A percentile compares a stretch with the other conserved stretches of the same genome.
phyloP scores from a whole-genome alignment of 1,140 invertebrate genomes.

The Euwallacea similis region DNA sequence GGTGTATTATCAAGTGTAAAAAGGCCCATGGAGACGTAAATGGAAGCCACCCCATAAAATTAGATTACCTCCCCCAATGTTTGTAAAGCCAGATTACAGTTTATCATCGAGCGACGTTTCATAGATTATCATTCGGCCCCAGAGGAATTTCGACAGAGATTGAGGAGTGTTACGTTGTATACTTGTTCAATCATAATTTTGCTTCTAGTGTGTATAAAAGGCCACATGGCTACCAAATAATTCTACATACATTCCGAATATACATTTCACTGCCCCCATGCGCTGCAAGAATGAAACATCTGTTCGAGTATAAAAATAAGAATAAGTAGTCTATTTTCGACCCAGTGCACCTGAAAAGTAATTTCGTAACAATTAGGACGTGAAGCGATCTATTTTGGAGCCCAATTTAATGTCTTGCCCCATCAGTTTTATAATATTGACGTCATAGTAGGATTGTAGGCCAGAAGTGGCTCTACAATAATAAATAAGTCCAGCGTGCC shows the following conservation, averaged over 20 bases:
- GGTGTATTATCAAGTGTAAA: background rate
- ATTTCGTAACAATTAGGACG: slow-evolving; percentile 3
- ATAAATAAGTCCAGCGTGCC: too few relatives aligned
- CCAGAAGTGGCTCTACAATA: too few relatives aligned
- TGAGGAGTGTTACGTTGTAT: too few relatives aligned
- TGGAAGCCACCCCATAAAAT: background rate
- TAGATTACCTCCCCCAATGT: background rate
- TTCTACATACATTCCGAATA: background rate
- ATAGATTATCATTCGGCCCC: too few relatives aligned
- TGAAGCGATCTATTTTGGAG: background rate
- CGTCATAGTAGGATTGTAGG: too few relatives aligned
- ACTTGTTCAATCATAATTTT: background rate
- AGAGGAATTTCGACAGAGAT: too few relatives aligned
- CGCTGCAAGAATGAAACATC: background rate
- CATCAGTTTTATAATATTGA: too few relatives aligned
- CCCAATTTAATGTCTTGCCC: too few relatives aligned
- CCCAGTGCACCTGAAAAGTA: background rate
- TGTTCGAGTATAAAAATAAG: background rate
- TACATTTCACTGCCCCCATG: background rate
- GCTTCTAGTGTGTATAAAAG: background rate
- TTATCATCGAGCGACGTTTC: background rate
- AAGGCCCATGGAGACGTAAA: background rate
- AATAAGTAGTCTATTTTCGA: background rate
- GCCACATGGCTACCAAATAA: too few relatives aligned
- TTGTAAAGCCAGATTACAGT: background rate